Conservation (phyloP, 2,797 vertebrate species). For the Enteromius unitaeniatus region DNA sequence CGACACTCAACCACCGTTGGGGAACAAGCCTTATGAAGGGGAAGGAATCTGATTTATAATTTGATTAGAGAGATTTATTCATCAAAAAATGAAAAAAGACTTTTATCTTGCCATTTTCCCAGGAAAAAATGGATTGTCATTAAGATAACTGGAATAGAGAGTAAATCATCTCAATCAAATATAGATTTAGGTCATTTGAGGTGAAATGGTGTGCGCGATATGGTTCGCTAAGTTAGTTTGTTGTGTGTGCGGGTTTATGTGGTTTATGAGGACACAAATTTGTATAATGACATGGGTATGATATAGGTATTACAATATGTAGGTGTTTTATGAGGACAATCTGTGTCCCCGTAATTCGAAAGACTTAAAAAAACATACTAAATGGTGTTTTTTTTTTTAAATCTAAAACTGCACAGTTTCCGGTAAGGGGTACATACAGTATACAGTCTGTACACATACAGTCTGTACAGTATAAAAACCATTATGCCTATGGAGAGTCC, state of each 20-base stretch:
- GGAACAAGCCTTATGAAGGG: neutral
- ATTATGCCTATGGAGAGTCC: too few species aligned
- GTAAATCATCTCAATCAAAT: slow-evolving; percentile 7
- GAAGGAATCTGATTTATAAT: slow-evolving; percentile 10
- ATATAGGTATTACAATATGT: too few species aligned
- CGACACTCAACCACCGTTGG: neutral
- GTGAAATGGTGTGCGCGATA: neutral
- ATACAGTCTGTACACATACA: too few species aligned
- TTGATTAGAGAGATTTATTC: neutral
- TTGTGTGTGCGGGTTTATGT: neutral
- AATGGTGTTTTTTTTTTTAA: too few species aligned
- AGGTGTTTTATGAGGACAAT: too few species aligned
- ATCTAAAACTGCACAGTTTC: too few species aligned
- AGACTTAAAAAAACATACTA: too few species aligned
- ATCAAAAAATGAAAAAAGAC: neutral
- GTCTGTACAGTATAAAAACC: too few species aligned
- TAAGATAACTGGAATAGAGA: slow-evolving; percentile 8
- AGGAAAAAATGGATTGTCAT: neutral
- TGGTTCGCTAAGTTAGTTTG: neutral
- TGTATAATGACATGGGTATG: too few species aligned
- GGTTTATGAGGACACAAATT: too few species aligned
- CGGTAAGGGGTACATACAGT: too few species aligned
- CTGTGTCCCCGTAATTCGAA: too few species aligned
- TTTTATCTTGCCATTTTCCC: neutral
- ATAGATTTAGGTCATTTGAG: slow-evolving; percentile 4